Base-by-base conservation (phyloP, 2,797 vertebrate genomes). In the Menidia menidia region DNA sequence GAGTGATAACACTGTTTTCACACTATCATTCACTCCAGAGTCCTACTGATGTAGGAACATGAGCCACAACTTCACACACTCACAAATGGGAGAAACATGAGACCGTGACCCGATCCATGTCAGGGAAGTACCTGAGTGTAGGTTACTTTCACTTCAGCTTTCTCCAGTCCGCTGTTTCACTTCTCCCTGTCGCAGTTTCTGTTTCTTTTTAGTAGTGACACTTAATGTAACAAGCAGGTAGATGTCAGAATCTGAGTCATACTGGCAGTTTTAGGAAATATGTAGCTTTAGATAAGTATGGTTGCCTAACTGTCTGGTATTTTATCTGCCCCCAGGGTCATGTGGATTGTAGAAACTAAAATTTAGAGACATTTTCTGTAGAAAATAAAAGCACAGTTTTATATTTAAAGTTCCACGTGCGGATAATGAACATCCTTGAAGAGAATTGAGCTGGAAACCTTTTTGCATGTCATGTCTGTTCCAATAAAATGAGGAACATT, bases 101-200 rank as follows among this genome's bases (percentile, higher is more conserved):
- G 30, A 54, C 15, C 55, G 77, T 58, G 32, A 80, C n/a, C 25
- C 67, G 73, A 87, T 54, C 25, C 52, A 14, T 45, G 51, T 54
- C 54, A 68, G 53, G 78, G 79, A 88, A 87, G 68, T 77, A 82
- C 77, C 77, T 77, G 63, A 45, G 10, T 55, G 42, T 72, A 45
- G 39, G 80, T 81, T 58, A 87, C 80, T 90, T 89, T 92, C 86
- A 88, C 87, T 90, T 92, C 82, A 82, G 32, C 69, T 76, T 85
- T 86, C 61, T 48, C 57, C n/a, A 42, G 6, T 30, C n/a, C 55
- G 53, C 60, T 12, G 39, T 10, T 39, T 67, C 32, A 57, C 50
- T 42, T 71, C 60, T 68, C 41, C 44, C 51, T 43, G 42, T 64
- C 30, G 12, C 25, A 41, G 19, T 18, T 50, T 16, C 25, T 43